phyloP scores from a whole-genome alignment of 2,888 invertebrate species.

The Halictus ligatus region DNA sequence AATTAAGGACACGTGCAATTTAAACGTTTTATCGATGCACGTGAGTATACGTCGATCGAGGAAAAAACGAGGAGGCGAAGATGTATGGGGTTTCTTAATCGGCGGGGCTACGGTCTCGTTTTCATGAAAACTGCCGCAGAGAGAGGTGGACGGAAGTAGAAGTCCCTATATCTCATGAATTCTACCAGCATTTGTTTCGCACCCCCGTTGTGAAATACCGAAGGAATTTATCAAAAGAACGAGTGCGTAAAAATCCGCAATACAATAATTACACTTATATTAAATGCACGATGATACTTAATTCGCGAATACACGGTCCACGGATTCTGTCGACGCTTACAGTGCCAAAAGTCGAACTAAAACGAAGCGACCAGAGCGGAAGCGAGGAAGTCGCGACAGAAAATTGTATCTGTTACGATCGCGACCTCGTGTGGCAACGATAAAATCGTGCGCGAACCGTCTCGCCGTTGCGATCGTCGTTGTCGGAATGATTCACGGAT shows the following conservation, averaged over 20 bases:
- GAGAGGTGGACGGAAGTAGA: not conserved
- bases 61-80: not conserved
- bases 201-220: no score
- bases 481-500: conserved; percentile 65
- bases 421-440: conserved; percentile 35
- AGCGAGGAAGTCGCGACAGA: conserved; percentile 27
- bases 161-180: not conserved
- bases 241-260: not conserved
- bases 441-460: conserved; percentile 45
- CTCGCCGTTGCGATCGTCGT: conserved; percentile 23
- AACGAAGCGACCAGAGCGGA: not conserved
- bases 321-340: not conserved
- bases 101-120: conserved; percentile 22
- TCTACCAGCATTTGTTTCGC: no score
- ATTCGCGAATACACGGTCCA: not conserved
- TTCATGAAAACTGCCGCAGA: not conserved
- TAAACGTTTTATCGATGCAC: conserved; percentile 57
- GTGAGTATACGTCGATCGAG: conserved; percentile 23
- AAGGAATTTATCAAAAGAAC: no score
- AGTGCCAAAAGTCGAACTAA: not conserved
- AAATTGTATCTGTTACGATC: conserved; percentile 22
- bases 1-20: conserved; percentile 58
- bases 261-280: not conserved
- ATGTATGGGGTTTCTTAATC: not conserved
- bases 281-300: not conserved